Conservation (phyloP, 2,888 invertebrate genomes). For the Lasioglossum vierecki region DNA sequence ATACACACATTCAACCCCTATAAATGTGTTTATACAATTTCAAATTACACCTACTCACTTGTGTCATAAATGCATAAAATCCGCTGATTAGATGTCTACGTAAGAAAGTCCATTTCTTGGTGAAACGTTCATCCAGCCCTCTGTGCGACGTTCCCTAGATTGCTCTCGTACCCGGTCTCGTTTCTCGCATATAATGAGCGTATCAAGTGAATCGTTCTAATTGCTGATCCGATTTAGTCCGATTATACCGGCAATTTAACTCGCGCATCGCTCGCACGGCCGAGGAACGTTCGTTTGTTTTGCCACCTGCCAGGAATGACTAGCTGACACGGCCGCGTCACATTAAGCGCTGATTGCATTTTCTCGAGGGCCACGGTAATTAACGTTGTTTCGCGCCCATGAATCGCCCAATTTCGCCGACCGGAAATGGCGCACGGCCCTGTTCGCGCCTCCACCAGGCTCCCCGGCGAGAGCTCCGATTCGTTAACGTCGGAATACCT, state of each 20-base stretch:
- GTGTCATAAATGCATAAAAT: too few species aligned
- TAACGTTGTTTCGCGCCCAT: conserved; percentile 55
- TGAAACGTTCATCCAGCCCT: too few species aligned
- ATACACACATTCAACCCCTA: too few species aligned
- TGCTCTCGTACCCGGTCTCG: neutral
- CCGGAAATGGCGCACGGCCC: neutral
- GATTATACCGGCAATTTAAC: conserved; percentile 58
- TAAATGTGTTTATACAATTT: too few species aligned
- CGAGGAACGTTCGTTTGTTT: conserved; percentile 63
- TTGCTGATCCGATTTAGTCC: conserved; percentile 55
- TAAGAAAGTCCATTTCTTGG: too few species aligned
- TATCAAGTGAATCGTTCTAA: conserved; percentile 46
- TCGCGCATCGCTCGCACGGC: conserved; percentile 1
- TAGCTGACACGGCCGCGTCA: conserved; percentile 41
- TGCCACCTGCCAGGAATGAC: conserved; percentile 61
- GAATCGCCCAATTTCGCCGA: conserved; percentile 46
- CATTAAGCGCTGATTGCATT: conserved; percentile 68
- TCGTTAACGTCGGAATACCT: conserved; percentile 7
- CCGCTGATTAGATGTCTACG: too few species aligned
- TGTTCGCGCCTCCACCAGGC: neutral
- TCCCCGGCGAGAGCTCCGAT: conserved; percentile 1
- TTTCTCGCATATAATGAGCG: conserved; percentile 29
- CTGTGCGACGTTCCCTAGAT: neutral
- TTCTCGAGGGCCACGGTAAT: conserved; percentile 61
- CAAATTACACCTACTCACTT: too few species aligned